phyloP scores from a whole-genome alignment of 1,140 invertebrate species.

The Branchinecta lindahli region DNA sequence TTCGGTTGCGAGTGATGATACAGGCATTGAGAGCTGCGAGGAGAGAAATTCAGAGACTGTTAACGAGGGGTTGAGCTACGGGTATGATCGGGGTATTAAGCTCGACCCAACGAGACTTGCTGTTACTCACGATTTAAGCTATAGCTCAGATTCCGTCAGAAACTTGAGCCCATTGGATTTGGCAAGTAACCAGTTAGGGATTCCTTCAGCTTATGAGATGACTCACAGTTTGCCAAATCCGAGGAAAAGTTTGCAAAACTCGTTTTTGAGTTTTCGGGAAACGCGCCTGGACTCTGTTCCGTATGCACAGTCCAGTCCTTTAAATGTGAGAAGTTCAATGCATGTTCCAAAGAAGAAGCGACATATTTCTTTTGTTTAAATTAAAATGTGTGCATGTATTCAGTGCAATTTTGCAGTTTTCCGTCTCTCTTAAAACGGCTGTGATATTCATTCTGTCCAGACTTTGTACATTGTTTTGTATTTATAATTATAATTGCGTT shows the following conservation, averaged over 20 bases:
- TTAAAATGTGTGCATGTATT: too few relatives aligned
- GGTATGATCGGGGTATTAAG: slow-evolving; percentile 2
- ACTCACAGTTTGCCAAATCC: neutral
- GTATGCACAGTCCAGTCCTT: slow-evolving; percentile 11
- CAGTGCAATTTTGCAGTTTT: too few relatives aligned
- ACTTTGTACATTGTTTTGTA: too few relatives aligned
- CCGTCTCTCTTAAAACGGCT: too few relatives aligned
- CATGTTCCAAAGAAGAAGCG: slow-evolving; percentile 19
- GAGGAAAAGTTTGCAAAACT: neutral
- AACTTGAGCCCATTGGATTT: slow-evolving; percentile 11
- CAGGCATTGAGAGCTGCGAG: slow-evolving; percentile 15
- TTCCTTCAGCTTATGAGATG: slow-evolving; percentile 7
- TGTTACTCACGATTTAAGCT: slow-evolving; percentile 17
- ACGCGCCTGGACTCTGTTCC: slow-evolving; percentile 3
- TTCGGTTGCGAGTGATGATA: slow-evolving; percentile 19
- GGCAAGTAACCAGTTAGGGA: neutral
- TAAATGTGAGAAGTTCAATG: slow-evolving; percentile 9
- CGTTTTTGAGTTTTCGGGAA: slow-evolving; percentile 15
- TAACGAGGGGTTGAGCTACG: neutral
- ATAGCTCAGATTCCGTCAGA: slow-evolving; percentile 13
- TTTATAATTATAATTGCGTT: too few relatives aligned
- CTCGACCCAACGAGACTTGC: slow-evolving; percentile 12
- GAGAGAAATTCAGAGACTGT: neutral
- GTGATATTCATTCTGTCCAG: too few relatives aligned
- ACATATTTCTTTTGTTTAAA: slow-evolving; percentile 22